phyloP scores from a whole-genome alignment of 1,140 invertebrate genomes.

The Camponotus floridanus region DNA sequence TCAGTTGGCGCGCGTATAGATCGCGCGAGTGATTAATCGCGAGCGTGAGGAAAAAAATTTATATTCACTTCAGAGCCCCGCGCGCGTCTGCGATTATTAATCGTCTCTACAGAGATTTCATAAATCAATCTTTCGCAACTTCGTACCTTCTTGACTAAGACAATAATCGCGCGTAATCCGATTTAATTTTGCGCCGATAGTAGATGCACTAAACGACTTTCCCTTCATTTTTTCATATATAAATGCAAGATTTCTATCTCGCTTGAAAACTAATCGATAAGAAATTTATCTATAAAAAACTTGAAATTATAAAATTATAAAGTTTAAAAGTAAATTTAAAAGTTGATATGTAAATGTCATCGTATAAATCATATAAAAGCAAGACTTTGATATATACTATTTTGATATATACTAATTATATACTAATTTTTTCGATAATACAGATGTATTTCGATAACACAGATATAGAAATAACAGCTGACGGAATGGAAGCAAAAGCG shows the following conservation, averaged over 20 bases:
- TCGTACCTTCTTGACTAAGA: slow-evolving; percentile 9
- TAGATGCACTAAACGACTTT: slow-evolving; percentile 4
- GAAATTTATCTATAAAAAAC: background rate
- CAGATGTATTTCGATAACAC: background rate
- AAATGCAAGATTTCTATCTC: slow-evolving; percentile 23
- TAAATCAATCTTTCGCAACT: slow-evolving; percentile 54
- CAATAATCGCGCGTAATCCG: slow-evolving; percentile 34
- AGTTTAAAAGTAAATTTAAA: too few species aligned
- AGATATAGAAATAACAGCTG: background rate
- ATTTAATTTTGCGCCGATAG: slow-evolving; percentile 35
- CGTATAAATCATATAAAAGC: background rate
- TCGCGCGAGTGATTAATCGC: slow-evolving; percentile 48
- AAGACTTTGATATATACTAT: background rate
- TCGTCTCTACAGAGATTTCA: slow-evolving; percentile 38
- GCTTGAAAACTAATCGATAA: background rate
- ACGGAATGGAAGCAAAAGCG: background rate
- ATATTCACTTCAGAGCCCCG: slow-evolving; percentile 27
- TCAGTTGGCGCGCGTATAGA: slow-evolving; percentile 32
- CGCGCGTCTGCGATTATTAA: slow-evolving; percentile 41
- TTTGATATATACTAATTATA: too few species aligned
- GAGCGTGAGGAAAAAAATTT: slow-evolving; percentile 25
- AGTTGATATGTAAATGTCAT: background rate
- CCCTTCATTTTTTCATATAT: background rate
- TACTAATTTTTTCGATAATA: background rate
- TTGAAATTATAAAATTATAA: too few species aligned